Evolutionary conservation across 1,140 invertebrate genomes (phyloP), one percentile per base, ranked within the genome.

Genomic region (Bombus breviceps): DNA sequence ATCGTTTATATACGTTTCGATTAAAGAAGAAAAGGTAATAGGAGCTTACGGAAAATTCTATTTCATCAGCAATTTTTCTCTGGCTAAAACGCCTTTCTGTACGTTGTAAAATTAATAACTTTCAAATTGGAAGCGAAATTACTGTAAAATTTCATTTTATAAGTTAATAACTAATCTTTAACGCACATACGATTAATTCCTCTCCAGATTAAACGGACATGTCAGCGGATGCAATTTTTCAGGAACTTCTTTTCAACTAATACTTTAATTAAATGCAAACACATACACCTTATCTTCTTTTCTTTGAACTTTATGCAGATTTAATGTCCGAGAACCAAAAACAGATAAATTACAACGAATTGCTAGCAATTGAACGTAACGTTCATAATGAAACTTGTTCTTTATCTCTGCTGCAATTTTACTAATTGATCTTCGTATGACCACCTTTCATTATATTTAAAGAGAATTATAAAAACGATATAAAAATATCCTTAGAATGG

Each of bases 231-330:
- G 13, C 12, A 41, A 25, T 28, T 69, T 69, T 34, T 41, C 25
- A 72, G 5, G 15, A 41, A 18, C 32, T 68, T 41, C 39, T 15
- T n/a, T 1, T n/a, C 28, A 28, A n/a, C 12, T 39, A 28, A 71
- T 71, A 34, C 28, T n/a, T 5, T 72, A 72, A 72, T 32, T 32
- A 73, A 73, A 73, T 47, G 71, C n/a, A 47, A 41, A n/a, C 59
- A 62, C 59, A n/a, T 5, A 47, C 47, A 5, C 43, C 57, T 22
- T 12, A 41, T 71, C 39, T 12, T 41, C 22, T 5, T 13, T 39
- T 13, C 10, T 39, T 3, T 2, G 10, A 28, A 39, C 37, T 39
- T 39, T n/a, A 5, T 41, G 8, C 39, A 18, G 13, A 37, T 15
- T 18, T 59, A 39, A 39, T 22, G 47, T 53, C 18, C 34, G 2